Percentiles rank a stretch among this genome's conserved stretches.
Evolutionary conservation across 1,140 invertebrate genomes (phyloP).

Genomic region (Triops cancriformis): DNA sequence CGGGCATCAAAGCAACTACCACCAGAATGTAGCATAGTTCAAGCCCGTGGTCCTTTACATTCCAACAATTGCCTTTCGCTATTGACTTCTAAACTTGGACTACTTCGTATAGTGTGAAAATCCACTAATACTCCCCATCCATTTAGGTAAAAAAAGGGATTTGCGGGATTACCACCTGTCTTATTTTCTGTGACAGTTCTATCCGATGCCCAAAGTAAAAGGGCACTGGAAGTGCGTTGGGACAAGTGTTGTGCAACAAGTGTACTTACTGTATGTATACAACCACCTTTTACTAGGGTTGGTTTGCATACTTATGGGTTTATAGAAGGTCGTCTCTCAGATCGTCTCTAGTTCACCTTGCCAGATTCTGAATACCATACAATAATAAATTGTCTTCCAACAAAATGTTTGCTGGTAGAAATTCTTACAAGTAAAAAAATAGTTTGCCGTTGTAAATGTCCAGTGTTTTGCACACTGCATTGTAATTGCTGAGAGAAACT

Average conservation of each 20-base stretch:
- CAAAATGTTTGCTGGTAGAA: too few species aligned
- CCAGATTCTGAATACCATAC: too few species aligned
- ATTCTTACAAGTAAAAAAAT: too few species aligned
- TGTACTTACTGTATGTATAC: too few species aligned
- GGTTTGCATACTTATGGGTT: neutral
- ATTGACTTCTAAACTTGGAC: neutral
- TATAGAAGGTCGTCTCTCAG: too few species aligned
- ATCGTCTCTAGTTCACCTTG: too few species aligned
- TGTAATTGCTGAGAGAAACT: too few species aligned
- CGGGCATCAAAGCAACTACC: neutral
- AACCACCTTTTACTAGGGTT: neutral
- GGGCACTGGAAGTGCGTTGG: neutral
- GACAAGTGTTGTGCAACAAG: constrained; percentile 9
- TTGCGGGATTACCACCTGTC: neutral
- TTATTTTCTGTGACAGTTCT: neutral
- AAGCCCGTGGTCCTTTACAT: neutral
- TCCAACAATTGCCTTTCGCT: neutral
- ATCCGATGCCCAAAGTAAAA: neutral
- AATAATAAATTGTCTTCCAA: too few species aligned
- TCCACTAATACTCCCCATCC: neutral
- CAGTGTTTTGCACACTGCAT: too few species aligned
- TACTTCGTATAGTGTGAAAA: neutral
- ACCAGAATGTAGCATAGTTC: neutral
- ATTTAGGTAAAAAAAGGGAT: neutral
- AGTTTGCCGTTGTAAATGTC: too few species aligned